Evolutionary conservation across 2,113 vertebrate species (phyloP).

Genomic region (Theristicus caerulescens): DNA sequence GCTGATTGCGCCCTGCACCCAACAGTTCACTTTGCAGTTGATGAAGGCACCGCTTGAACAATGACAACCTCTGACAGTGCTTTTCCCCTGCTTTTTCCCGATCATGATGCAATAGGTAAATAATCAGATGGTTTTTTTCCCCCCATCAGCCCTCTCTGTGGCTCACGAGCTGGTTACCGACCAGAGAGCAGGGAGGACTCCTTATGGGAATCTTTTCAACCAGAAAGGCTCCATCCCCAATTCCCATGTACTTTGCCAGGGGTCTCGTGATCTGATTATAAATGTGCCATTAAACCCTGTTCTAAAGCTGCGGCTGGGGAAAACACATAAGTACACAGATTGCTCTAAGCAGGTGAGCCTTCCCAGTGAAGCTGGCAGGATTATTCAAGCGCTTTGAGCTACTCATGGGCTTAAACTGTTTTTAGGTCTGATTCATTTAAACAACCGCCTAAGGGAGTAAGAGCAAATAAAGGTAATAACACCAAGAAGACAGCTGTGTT

Average conservation of each 20-base stretch:
- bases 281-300: rapidly evolving
- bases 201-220: background rate
- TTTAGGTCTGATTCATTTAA: background rate
- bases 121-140: background rate
- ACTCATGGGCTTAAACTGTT: background rate
- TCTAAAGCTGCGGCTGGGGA: background rate
- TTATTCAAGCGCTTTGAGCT: background rate
- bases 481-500: background rate
- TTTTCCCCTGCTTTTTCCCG: background rate
- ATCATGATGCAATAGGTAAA: background rate
- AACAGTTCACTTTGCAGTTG: background rate
- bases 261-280: background rate
- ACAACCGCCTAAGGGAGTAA: background rate
- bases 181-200: background rate
- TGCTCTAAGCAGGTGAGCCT: background rate
- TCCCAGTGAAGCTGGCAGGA: background rate
- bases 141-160: background rate
- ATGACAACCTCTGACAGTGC: background rate
- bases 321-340: background rate
- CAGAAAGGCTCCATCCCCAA: background rate
- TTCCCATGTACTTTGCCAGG: background rate
- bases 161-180: background rate
- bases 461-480: rapidly evolving
- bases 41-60: background rate
- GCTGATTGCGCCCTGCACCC: background rate